Base-by-base conservation (phyloP, 2,888 invertebrate species). In the Trissoscelio sp. region DNA sequence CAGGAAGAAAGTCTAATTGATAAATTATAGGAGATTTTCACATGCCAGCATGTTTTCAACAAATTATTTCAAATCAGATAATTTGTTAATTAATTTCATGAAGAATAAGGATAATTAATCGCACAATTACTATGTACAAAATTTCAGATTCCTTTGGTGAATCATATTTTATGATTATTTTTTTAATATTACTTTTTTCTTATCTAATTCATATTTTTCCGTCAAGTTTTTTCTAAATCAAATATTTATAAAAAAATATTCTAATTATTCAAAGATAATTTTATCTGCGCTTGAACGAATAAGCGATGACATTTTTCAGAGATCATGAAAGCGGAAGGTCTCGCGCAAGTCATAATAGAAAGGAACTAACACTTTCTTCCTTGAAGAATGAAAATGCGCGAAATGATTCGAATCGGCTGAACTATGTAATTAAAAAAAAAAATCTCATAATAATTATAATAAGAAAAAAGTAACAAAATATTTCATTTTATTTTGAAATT, bases 311-410 rank as follows among this genome's bases (percentile, higher is more conserved):
- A 77, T 42, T 77, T 77, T 44, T 69, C 22, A 34, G n/a, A 77
- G 69, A 53, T 55, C 77, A 70, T 14, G 70, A 78, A 70, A 78
- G 69, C 77, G 77, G 62, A 78, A 70, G 64, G 14, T 42, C 42
- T 51, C 37, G 57, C 37, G 62, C 78, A 78, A 78, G 55, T 70
- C 62, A 62, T 37, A 69, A 55, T 70, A 70, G 69, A 70, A 78
- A 78, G 55, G 46, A 67, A 60, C 18, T 46, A 28, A 53, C 46
- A 34, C 70, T 78, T 77, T 77, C 69, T 77, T 77, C 31, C 9
- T 22, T 18, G 5, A 7, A 42, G 34, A 12, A 39, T 53, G 11
- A 31, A 42, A 42, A 46, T 55, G 16, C 14, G 16, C 6, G 12
- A 9, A 28, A 14, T 20, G 18, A 20, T 5, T 37, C 24, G 14